Evolutionary conservation across 1,140 invertebrate genomes (phyloP).

Genomic region (Pomacea maculata): DNA sequence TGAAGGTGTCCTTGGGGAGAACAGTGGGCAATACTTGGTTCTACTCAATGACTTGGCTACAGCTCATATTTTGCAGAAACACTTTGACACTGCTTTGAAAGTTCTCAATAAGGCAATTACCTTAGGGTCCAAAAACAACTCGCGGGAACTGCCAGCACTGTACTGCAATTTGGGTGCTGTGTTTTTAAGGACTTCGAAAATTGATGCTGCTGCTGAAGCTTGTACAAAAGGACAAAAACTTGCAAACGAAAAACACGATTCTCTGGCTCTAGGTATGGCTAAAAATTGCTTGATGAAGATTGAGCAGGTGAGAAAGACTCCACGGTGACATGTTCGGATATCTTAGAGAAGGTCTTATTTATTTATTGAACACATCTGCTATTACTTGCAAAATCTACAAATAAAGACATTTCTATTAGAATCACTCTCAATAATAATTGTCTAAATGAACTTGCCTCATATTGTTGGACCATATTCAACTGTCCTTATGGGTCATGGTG

Average conservation of each 20-base stretch:
- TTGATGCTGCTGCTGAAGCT: slow-evolving; percentile 75
- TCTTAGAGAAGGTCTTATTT: neutral
- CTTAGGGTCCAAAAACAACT: slow-evolving; percentile 71
- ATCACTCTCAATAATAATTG: no score
- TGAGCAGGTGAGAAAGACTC: slow-evolving; percentile 19
- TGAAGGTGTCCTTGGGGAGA: slow-evolving; percentile 72
- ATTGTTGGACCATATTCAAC: no score
- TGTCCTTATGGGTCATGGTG: no score
- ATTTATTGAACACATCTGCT: no score
- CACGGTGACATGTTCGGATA: neutral
- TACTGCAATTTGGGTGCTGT: slow-evolving; percentile 86
- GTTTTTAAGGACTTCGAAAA: slow-evolving; percentile 77
- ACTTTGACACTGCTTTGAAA: slow-evolving; percentile 75
- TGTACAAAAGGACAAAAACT: slow-evolving; percentile 78
- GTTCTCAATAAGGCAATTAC: slow-evolving; percentile 79
- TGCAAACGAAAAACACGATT: slow-evolving; percentile 73
- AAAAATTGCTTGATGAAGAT: slow-evolving; percentile 47
- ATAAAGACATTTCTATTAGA: no score
- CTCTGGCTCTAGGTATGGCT: slow-evolving; percentile 66
- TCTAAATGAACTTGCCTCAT: no score
- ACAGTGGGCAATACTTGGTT: slow-evolving; percentile 79
- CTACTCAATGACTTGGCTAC: slow-evolving; percentile 85
- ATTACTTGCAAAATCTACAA: no score
- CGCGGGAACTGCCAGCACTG: slow-evolving; percentile 73
- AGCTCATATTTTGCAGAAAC: slow-evolving; percentile 73